Percentiles rank a stretch among this genome's conserved stretches.
Conservation (phyloP, 2,113 vertebrate genomes). For the Brachypodius melanocephalos region DNA sequence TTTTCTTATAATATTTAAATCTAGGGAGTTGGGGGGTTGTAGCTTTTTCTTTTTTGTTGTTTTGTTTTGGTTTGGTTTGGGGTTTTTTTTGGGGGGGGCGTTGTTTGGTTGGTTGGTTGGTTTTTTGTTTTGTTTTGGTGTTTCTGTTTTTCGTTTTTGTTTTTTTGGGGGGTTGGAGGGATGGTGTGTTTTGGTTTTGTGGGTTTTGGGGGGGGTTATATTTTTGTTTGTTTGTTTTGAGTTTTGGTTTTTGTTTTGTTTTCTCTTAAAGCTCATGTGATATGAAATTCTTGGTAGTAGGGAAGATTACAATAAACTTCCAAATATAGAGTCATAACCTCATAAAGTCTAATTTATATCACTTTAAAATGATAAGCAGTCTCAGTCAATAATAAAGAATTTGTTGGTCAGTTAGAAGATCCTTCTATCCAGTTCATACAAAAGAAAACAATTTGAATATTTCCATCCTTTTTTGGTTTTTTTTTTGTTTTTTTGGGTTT, state of each 20-base stretch:
- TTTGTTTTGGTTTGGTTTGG: background rate
- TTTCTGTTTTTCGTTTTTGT: too few species aligned
- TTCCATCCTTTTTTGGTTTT: background rate
- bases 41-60: background rate
- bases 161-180: background rate
- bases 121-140: too few species aligned
- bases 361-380: background rate
- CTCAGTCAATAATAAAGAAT: conserved; percentile 29
- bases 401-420: background rate
- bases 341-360: background rate
- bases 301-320: background rate
- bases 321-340: background rate
- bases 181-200: background rate
- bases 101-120: too few species aligned
- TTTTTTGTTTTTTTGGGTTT: background rate
- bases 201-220: background rate
- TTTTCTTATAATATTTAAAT: background rate
- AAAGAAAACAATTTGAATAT: background rate
- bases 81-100: too few species aligned
- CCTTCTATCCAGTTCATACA: background rate
- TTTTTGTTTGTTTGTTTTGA: background rate
- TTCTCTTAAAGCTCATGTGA: background rate
- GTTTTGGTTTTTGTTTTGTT: background rate
- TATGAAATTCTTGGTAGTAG: background rate
- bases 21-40: background rate